A percentile compares a stretch with the other conserved stretches of the same genome.
Conservation (phyloP, 2,888 invertebrate genomes). For the Salpingus planirostris region DNA sequence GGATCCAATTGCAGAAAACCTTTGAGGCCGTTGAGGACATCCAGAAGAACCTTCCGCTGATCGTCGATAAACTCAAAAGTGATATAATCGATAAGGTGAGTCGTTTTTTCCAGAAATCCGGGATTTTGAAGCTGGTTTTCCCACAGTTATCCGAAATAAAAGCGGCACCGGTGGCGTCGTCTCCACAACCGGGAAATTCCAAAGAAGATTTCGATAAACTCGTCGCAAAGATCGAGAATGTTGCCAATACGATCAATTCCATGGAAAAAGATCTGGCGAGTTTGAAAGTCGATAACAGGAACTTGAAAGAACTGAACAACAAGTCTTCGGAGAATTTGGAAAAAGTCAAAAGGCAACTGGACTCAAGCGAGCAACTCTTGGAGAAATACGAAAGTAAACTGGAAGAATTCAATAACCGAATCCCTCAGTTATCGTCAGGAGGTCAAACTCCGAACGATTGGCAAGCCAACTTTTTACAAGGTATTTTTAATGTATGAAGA, state of each 20-base stretch:
- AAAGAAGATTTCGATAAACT: constrained; percentile 30
- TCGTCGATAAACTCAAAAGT: constrained; percentile 41
- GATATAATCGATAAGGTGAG: constrained; percentile 32
- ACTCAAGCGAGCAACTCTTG: constrained; percentile 47
- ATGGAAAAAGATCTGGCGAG: constrained; percentile 32
- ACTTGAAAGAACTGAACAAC: constrained; percentile 40
- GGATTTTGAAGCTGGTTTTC: too few relatives aligned
- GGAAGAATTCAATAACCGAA: constrained; percentile 41
- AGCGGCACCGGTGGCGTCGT: constrained; percentile 23
- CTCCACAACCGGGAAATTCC: constrained; percentile 23
- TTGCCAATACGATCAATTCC: constrained; percentile 23
- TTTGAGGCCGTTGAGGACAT: constrained; percentile 49
- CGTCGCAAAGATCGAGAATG: constrained; percentile 32
- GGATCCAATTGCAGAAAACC: constrained; percentile 53
- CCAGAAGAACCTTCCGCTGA: constrained; percentile 42
- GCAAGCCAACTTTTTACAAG: constrained; percentile 33
- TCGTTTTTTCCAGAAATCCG: too few relatives aligned
- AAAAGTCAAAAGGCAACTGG: constrained; percentile 40
- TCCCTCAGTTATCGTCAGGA: too few relatives aligned
- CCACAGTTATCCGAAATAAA: constrained; percentile 11
- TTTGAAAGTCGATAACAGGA: constrained; percentile 38
- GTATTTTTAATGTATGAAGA: constrained; percentile 15
- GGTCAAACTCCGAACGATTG: too few relatives aligned
- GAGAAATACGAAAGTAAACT: constrained; percentile 50
- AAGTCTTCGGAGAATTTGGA: constrained; percentile 42